Conservation (phyloP, 2,888 invertebrate species). For the Apotomis betuletana region DNA sequence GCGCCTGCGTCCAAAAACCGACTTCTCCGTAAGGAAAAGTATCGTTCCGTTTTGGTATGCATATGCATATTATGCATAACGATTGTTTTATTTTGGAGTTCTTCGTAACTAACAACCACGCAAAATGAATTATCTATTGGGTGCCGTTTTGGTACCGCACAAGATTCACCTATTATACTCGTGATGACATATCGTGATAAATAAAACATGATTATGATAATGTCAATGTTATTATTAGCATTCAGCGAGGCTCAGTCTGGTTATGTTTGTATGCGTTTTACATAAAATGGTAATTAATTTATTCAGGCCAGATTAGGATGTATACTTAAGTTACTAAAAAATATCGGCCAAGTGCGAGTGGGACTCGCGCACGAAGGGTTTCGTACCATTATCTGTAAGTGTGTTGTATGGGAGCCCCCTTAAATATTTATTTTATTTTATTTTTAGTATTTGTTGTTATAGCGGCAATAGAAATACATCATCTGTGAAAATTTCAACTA, state of each 20-base stretch:
- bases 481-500: too few relatives aligned
- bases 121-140: slow-evolving; percentile 1
- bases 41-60: not conserved
- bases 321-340: too few relatives aligned
- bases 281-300: not conserved
- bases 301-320: not conserved
- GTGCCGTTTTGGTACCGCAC: slow-evolving; percentile 2
- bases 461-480: too few relatives aligned
- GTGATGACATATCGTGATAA: not conserved
- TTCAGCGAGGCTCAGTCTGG: not conserved
- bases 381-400: too few relatives aligned
- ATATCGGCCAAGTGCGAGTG: too few relatives aligned
- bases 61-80: not conserved
- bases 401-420: too few relatives aligned
- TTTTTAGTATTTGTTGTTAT: too few relatives aligned
- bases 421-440: too few relatives aligned
- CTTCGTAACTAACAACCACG: slow-evolving; percentile 2
- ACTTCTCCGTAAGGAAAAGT: too few relatives aligned
- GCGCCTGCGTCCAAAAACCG: too few relatives aligned
- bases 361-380: too few relatives aligned
- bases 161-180: not conserved
- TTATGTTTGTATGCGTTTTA: not conserved
- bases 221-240: not conserved
- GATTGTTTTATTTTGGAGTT: not conserved
- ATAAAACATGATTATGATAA: slow-evolving; percentile 16